phyloP scores from a whole-genome alignment of 2,888 invertebrate species.

The Formica aserva region DNA sequence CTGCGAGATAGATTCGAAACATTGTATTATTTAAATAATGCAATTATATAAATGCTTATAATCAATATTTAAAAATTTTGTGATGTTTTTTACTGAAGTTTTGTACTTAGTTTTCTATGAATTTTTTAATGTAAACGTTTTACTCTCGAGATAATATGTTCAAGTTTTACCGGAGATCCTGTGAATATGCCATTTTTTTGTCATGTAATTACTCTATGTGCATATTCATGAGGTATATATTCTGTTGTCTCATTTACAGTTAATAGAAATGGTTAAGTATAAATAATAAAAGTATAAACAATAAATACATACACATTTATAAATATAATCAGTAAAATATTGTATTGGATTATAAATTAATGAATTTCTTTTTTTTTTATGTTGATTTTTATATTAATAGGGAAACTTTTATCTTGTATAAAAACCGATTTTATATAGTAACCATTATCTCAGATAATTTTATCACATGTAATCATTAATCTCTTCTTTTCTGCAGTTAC shows the following conservation, averaged over 20 bases:
- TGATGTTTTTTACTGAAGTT: neutral
- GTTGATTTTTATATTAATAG: neutral
- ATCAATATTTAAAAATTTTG: conserved; percentile 7
- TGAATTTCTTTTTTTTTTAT: neutral
- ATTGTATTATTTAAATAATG: neutral
- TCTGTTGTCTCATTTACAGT: neutral
- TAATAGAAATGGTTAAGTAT: neutral
- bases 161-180: neutral
- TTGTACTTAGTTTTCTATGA: neutral
- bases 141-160: neutral
- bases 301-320: neutral
- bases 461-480: conserved; percentile 17
- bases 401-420: neutral
- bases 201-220: neutral
- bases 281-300: neutral
- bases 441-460: conserved; percentile 1
- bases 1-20: neutral
- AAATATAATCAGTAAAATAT: neutral
- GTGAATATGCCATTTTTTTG: neutral
- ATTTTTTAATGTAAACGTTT: neutral
- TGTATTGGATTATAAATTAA: neutral
- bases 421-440: conserved; percentile 13
- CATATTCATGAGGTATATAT: neutral
- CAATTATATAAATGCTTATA: neutral
- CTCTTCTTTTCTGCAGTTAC: neutral